Conservation (phyloP, 1,140 invertebrate species). For the Apis florea region DNA sequence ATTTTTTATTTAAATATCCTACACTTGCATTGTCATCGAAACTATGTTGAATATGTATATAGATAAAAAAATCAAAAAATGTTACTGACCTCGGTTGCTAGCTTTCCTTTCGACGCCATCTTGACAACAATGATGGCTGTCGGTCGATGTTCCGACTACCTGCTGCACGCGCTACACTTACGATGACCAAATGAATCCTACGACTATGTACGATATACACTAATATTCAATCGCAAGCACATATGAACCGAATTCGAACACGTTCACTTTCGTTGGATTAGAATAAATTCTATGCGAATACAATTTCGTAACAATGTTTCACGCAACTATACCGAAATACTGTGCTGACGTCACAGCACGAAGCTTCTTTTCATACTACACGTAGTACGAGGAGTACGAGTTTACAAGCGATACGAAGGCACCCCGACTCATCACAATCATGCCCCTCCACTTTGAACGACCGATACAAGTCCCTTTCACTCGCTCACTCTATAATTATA, state of each 20-base stretch:
- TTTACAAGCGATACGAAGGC: slow-evolving; percentile 35
- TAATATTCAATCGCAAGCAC: slow-evolving; percentile 20
- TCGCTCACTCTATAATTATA: slow-evolving; percentile 42
- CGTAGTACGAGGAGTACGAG: slow-evolving; percentile 15
- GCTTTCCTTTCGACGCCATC: slow-evolving; percentile 77
- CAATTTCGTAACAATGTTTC: slow-evolving; percentile 10
- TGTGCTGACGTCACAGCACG: slow-evolving; percentile 53
- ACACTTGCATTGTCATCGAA: slow-evolving; percentile 7
- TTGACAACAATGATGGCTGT: slow-evolving; percentile 74
- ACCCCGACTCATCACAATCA: slow-evolving; percentile 24
- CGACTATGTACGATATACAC: slow-evolving; percentile 3
- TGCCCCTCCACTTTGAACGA: slow-evolving; percentile 23
- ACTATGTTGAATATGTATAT: neutral
- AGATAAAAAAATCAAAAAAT: neutral
- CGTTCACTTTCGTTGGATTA: slow-evolving; percentile 9
- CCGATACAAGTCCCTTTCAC: slow-evolving; percentile 49
- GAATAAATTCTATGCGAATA: neutral
- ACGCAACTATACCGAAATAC: slow-evolving; percentile 12
- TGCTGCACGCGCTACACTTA: slow-evolving; percentile 30
- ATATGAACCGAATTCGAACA: slow-evolving; percentile 23
- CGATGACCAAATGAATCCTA: neutral
- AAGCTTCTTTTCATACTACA: slow-evolving; percentile 38
- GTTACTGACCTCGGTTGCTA: slow-evolving; percentile 74
- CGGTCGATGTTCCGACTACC: slow-evolving; percentile 50
- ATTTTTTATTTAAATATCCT: neutral